Base-by-base conservation (phyloP, 2,797 vertebrate species). In the Diceros bicornis region DNA sequence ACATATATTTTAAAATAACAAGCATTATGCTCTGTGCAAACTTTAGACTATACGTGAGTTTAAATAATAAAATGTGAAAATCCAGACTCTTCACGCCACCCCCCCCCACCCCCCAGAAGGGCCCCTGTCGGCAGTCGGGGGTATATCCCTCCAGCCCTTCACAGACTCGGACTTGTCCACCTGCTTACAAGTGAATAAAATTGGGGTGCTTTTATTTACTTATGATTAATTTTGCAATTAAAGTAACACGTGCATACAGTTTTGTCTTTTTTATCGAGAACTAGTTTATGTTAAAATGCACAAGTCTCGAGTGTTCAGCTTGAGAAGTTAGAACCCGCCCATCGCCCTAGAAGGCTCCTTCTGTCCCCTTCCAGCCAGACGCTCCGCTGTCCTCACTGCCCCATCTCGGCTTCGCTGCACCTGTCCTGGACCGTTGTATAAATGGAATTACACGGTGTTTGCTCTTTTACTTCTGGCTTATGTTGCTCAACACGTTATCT, bases 1-100 rank as follows among this genome's bases (percentile, higher is more conserved):
- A 79, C 34, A 52, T 20, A n/a, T 66, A 81, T 81, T 75, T 68
- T 50, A 81, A 86, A 64, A 47, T 50, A 94, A 59, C 8, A 52
- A 83, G 55, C 27, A 69, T 69, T 50, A 16, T 64, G 34, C 20
- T 16, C 34, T 29, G 4, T 64, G 64, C 10, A 69, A 64, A 79
- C 25, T 25, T 84, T 13, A 82, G 50, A 64, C 21, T 44, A 12
- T 7, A 69, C 1, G 14, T 25, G 74, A 74, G 59, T 71, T 64
- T 95, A 37, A 69, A 55, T 55, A 79, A 44, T 64, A 72, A 34
- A 44, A 79, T 44, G 52, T 52, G 44, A 62, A 71, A 66, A 62
- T 21, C 41, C 74, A 68, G 17, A 8, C 21, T 68, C 44, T 21
- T 57, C 29, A n/a, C 16, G 6, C 27, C 5, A 21, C 52, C 47